Evolutionary conservation across 2,888 invertebrate genomes (phyloP), one percentile per base, ranked within the genome.

Genomic region (Acleris literana): DNA sequence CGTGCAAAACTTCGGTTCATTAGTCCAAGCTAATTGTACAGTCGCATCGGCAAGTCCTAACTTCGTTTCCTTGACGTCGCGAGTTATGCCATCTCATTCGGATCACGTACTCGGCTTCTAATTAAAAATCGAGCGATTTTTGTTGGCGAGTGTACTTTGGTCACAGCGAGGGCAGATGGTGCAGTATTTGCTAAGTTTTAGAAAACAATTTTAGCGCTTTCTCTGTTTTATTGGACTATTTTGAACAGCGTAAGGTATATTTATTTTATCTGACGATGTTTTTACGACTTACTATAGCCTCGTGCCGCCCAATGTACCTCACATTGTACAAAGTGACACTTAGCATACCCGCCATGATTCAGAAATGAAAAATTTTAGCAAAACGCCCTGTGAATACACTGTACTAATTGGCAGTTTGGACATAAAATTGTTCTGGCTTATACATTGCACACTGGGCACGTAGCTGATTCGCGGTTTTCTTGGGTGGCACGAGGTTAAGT

Each of bases 101-200:
- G 81, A 83, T 90, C 91, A 90, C 90, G 90, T 82, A 82, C 77
- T 77, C 79, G 79, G 79, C 75, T 83, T 83, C 89, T 91, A 91
- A 92, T 92, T 92, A 90, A 91, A 92, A 91, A 91, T 91, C 91
- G 90, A 90, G 86, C 83, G 84, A 90, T 88, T 91, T 90, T 88
- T 88, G 87, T 86, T 82, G 81, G 83, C 80, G 77, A 83, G 77
- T 86, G 85, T 87, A 89, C 87, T 80, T 80, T 80, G 80, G 77
- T 78, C 71, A 72, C 69, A 72, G 75, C 71, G 48, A 25, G 33
- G 16, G 44, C 60, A 65, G 64, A 59, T 60, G 43, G 43, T 13
- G 17, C 64, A 64, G 49, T 64, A 5, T 25, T 52, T 16, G n/a
- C 46, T n/a, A 46, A n/a, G n/a, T 18, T 25, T 22, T 25, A 53